Percentiles rank a stretch among this genome's conserved stretches.
These are phyloP conservation scores for Dinomys branickii DNA, from an alignment of 2,113 vertebrate species.

Conservation along the genomic window DNA sequence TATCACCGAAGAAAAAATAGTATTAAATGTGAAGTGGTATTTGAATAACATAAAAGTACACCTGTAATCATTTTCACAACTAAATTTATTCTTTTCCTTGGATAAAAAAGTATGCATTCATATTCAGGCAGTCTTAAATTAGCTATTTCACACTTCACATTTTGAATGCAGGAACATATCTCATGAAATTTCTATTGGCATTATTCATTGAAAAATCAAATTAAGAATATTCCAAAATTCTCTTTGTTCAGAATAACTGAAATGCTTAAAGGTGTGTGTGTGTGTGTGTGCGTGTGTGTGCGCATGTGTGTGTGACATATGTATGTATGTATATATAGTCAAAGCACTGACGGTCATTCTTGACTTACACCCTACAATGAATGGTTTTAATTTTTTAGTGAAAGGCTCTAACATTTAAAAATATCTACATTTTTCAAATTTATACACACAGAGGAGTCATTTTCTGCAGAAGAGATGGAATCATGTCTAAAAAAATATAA, in stretches of 20 bases:
- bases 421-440: slow-evolving; percentile 49
- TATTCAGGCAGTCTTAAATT: slow-evolving; percentile 73
- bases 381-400: slow-evolving; percentile 11
- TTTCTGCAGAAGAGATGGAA: slow-evolving; percentile 50
- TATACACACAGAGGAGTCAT: background rate
- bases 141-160: slow-evolving; percentile 61
- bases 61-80: slow-evolving; percentile 64
- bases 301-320: background rate
- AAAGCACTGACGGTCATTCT: slow-evolving; percentile 6
- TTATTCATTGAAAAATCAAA: slow-evolving; percentile 74
- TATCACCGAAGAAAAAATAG: slow-evolving; percentile 41
- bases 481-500: background rate
- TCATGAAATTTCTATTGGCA: slow-evolving; percentile 59
- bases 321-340: background rate
- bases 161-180: slow-evolving; percentile 66
- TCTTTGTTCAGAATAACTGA: slow-evolving; percentile 59
- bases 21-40: slow-evolving; percentile 59
- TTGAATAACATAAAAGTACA: slow-evolving; percentile 64
- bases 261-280: slow-evolving; percentile 7
- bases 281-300: background rate
- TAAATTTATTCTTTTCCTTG: slow-evolving; percentile 69
- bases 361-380: slow-evolving; percentile 7
- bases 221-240: slow-evolving; percentile 56
- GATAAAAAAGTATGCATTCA: slow-evolving; percentile 69
- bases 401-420: background rate